phyloP scores from a whole-genome alignment of 2,797 vertebrate species.

The Glyptemys insculpta region DNA sequence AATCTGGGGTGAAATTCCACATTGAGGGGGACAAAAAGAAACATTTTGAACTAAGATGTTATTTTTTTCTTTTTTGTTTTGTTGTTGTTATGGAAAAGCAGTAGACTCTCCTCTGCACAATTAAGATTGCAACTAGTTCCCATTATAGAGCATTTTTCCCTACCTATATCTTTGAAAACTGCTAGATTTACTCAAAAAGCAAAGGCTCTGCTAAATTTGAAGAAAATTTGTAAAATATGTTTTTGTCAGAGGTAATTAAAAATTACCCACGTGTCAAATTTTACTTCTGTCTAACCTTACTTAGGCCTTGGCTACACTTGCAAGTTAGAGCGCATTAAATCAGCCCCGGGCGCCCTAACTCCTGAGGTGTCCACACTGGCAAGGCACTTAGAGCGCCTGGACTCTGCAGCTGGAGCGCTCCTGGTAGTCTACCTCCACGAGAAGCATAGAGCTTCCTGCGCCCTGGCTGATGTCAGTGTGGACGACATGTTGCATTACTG shows the following conservation, averaged over 20 bases:
- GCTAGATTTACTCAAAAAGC: background rate
- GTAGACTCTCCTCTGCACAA: background rate
- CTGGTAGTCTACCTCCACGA: no score
- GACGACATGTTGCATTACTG: no score
- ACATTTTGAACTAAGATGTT: background rate
- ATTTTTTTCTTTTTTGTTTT: background rate
- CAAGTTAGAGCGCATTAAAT: no score
- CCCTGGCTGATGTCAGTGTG: no score
- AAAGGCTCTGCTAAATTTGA: background rate
- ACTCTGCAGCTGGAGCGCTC: no score
- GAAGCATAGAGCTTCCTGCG: no score
- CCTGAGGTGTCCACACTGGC: no score
- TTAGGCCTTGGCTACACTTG: background rate
- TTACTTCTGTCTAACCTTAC: constrained; percentile 8
- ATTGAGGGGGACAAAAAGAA: background rate
- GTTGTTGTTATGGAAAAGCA: background rate
- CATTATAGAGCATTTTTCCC: background rate
- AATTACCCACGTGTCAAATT: constrained; percentile 22
- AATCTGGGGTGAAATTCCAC: background rate
- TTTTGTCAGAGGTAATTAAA: constrained; percentile 3
- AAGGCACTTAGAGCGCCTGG: no score
- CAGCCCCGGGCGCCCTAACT: no score
- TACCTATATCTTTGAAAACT: background rate
- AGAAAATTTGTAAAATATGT: background rate
- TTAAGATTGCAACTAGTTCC: background rate